Percentiles rank a stretch among this genome's conserved stretches.
These are phyloP conservation scores for Capromys pilorides DNA, from an alignment of 2,797 vertebrate species.

Conservation along the genomic window DNA sequence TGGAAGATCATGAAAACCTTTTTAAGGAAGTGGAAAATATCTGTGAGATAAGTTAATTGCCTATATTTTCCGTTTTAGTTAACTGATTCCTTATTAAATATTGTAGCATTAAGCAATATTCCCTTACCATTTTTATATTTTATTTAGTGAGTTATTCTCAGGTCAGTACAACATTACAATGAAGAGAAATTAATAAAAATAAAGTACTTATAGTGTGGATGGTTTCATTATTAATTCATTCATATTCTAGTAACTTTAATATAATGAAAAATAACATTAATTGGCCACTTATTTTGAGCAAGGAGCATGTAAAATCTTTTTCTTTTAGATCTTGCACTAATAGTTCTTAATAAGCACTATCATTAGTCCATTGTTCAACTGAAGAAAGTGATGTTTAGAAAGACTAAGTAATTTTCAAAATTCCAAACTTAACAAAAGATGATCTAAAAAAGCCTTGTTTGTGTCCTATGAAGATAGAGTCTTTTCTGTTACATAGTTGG, in stretches of 20 bases:
- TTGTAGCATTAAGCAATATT: background rate
- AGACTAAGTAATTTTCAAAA: background rate
- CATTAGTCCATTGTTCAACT: background rate
- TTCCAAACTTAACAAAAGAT: background rate
- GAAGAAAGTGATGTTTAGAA: background rate
- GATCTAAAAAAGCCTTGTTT: background rate
- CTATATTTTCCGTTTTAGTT: background rate
- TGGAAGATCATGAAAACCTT: background rate
- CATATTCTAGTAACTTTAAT: constrained; percentile 44
- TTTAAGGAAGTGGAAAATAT: background rate
- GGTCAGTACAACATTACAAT: background rate
- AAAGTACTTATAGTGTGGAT: background rate
- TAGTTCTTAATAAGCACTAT: background rate
- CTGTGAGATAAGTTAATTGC: constrained; percentile 11
- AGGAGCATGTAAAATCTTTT: background rate
- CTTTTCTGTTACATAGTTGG: background rate
- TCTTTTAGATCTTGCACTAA: background rate
- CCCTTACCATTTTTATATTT: background rate
- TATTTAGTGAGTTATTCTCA: background rate
- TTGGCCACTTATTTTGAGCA: background rate
- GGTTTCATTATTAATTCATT: background rate
- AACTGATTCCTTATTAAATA: constrained; percentile 16
- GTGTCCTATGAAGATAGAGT: background rate
- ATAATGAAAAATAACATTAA: constrained; percentile 5
- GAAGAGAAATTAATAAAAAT: background rate